Percentiles rank a stretch among this genome's conserved stretches.
These are phyloP conservation scores for Callaeas wilsoni DNA, from an alignment of 2,113 vertebrate genomes.

Conservation along the genomic window DNA sequence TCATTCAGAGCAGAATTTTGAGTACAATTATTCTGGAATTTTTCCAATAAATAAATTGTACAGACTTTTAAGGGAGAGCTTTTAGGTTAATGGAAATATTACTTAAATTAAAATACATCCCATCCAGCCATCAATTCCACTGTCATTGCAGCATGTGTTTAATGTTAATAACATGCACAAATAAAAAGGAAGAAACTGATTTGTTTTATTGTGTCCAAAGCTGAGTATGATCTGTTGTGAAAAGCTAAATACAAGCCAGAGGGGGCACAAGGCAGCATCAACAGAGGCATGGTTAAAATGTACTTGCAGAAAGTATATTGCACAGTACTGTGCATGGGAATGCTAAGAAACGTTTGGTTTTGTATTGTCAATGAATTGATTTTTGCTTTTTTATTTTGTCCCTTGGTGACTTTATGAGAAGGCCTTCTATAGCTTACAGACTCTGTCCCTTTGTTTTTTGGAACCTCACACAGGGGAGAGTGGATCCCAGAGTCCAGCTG, in stretches of 20 bases:
- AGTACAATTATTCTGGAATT: conserved; percentile 39
- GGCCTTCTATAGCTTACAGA: not conserved
- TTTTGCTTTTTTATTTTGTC: not conserved
- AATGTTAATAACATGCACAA: conserved; percentile 45
- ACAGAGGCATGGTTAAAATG: not conserved
- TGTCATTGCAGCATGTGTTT: conserved; percentile 43
- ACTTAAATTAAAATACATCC: conserved; percentile 63
- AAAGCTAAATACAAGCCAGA: not conserved
- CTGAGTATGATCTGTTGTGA: not conserved
- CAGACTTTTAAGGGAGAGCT: conserved; percentile 64
- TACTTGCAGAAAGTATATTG: not conserved
- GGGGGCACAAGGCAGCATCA: not conserved
- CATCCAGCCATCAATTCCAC: conserved; percentile 62
- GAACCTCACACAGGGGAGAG: not conserved
- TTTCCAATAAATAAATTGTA: conserved; percentile 68
- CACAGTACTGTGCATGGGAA: not conserved
- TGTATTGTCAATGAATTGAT: not conserved
- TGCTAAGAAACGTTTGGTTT: not conserved
- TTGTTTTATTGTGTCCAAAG: conserved; percentile 5
- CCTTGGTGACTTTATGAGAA: not conserved
- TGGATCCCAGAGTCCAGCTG: not conserved
- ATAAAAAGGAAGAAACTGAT: conserved; percentile 36
- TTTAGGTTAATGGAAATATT: conserved; percentile 69
- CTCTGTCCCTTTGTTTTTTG: not conserved
- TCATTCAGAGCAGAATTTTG: conserved; percentile 55